phyloP scores from a whole-genome alignment of 2,888 invertebrate species.

The Tipula helvola region DNA sequence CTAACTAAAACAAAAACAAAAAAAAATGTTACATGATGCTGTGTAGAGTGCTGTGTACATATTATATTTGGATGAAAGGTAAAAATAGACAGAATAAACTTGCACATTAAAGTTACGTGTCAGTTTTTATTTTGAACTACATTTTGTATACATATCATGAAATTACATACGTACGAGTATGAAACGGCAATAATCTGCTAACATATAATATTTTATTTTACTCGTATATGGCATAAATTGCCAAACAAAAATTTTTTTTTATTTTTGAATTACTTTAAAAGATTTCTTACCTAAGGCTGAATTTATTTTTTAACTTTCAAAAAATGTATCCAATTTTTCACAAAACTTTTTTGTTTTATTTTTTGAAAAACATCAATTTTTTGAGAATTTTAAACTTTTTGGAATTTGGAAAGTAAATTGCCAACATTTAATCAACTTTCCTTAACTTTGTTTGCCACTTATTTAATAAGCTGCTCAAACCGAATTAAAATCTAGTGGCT shows the following conservation, averaged over 20 bases:
- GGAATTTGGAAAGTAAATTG: background rate
- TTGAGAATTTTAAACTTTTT: background rate
- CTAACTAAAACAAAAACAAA: background rate
- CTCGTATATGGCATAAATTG: too few relatives aligned
- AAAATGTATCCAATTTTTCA: background rate
- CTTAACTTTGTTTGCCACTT: background rate
- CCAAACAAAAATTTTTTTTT: too few relatives aligned
- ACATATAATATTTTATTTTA: background rate
- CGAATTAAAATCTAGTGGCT: background rate
- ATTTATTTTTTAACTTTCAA: background rate
- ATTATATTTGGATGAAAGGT: background rate
- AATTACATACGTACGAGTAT: too few relatives aligned
- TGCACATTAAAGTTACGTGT: background rate
- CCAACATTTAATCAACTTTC: background rate
- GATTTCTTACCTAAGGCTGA: background rate
- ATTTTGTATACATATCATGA: background rate
- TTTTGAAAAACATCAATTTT: background rate
- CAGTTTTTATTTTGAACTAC: background rate
- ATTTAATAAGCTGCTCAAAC: background rate
- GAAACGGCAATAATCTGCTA: background rate
- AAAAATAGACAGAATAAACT: background rate
- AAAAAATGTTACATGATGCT: background rate
- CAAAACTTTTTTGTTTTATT: background rate
- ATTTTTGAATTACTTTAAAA: background rate
- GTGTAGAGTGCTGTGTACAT: background rate